Evolutionary conservation across 2,113 vertebrate species (phyloP).

Genomic region (Otocyon megalotis): DNA sequence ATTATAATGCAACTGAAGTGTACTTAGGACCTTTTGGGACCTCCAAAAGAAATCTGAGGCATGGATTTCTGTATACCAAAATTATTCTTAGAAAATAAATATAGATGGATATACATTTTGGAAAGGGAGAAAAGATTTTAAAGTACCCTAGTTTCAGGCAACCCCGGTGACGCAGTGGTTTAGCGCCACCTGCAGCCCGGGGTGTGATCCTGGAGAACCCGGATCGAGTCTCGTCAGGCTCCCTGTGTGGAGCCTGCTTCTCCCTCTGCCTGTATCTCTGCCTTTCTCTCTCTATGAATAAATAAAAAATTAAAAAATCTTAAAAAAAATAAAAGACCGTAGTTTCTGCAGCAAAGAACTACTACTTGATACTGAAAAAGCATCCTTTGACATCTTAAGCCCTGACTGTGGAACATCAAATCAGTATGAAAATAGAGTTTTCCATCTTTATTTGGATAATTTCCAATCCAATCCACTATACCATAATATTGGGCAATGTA

Average conservation of each 20-base stretch:
- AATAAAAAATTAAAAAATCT: too few relatives aligned
- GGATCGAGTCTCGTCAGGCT: too few relatives aligned
- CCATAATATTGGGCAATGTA: not conserved
- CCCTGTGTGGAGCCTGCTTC: too few relatives aligned
- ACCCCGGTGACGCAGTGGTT: too few relatives aligned
- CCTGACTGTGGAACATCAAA: not conserved
- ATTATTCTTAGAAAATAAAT: slow-evolving; percentile 28
- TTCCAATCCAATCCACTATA: not conserved
- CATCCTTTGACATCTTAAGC: not conserved
- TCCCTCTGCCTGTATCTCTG: too few relatives aligned
- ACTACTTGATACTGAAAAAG: not conserved
- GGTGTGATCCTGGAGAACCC: too few relatives aligned
- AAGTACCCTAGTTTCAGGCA: too few relatives aligned
- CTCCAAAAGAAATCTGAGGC: not conserved
- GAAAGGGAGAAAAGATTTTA: not conserved
- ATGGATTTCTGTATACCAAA: not conserved
- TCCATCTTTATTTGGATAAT: not conserved
- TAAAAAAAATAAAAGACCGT: not conserved
- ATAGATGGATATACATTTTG: not conserved
- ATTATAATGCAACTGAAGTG: not conserved
- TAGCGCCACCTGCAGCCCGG: too few relatives aligned
- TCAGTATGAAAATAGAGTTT: not conserved
- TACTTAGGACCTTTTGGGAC: not conserved
- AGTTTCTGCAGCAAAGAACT: not conserved
- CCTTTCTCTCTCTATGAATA: too few relatives aligned